Conservation (phyloP, 2,113 vertebrate species). For the Pelmatolapia mariae region DNA sequence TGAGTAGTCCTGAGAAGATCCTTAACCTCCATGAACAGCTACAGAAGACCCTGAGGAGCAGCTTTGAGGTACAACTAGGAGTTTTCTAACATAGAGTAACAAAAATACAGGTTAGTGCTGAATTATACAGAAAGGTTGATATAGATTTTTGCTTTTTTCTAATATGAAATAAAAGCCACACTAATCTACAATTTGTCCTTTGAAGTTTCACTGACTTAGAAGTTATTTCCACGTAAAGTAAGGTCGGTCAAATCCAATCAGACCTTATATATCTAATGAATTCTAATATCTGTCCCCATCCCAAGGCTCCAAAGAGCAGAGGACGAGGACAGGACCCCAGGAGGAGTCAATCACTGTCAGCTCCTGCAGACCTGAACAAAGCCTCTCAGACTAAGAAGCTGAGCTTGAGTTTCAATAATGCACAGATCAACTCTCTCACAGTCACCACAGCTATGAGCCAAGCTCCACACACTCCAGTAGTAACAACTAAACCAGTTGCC, state of each 20-base stretch:
- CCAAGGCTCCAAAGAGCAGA: constrained; percentile 34
- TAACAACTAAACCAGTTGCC: neutral
- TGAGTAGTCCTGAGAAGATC: constrained; percentile 65
- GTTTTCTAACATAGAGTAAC: neutral
- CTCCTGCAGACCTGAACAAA: neutral
- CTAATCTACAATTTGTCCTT: neutral
- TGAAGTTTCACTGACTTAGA: neutral
- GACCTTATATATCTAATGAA: neutral
- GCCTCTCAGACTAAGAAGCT: constrained; percentile 1
- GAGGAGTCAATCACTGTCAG: constrained; percentile 2
- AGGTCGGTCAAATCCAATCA: neutral
- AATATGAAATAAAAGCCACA: neutral
- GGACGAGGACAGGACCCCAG: constrained; percentile 26
- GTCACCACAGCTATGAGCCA: neutral
- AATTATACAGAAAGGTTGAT: neutral
- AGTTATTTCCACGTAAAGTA: neutral
- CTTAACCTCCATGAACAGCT: constrained; percentile 62
- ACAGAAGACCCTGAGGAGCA: constrained; percentile 45
- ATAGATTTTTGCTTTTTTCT: neutral
- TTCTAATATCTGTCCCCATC: neutral
- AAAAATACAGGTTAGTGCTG: neutral
- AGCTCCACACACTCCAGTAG: neutral
- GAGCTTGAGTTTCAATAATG: neutral
- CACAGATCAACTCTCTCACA: neutral
- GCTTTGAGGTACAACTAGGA: constrained; percentile 48